Percentiles rank a stretch among this genome's conserved stretches.
phyloP scores from a whole-genome alignment of 1,140 invertebrate species.

The Portunus trituberculatus region DNA sequence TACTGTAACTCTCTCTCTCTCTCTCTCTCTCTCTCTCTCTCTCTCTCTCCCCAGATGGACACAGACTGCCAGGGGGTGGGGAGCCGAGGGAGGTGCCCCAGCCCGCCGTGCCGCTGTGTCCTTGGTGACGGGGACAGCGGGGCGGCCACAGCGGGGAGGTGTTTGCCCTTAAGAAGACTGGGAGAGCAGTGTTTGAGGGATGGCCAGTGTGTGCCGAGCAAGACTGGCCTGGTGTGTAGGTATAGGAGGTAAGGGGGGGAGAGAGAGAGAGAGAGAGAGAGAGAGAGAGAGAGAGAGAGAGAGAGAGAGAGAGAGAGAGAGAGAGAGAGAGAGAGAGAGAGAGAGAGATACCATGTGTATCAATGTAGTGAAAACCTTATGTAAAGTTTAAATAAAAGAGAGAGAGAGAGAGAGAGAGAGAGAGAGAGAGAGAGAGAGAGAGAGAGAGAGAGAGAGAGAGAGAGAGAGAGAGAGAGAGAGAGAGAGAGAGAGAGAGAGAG shows the following conservation, averaged over 20 bases:
- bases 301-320: no score
- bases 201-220: neutral
- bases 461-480: no score
- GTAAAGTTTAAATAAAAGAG: no score
- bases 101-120: neutral
- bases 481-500: no score
- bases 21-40: neutral
- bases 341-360: no score
- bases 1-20: neutral
- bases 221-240: neutral
- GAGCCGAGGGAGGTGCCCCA: neutral
- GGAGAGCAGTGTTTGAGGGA: neutral
- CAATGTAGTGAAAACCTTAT: no score
- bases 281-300: no score
- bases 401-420: no score
- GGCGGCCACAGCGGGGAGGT: constrained; percentile 12
- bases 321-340: no score
- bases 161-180: neutral
- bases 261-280: no score
- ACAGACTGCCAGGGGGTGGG: constrained; percentile 3
- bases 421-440: no score
- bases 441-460: no score
- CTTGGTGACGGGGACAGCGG: neutral
- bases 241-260: neutral
- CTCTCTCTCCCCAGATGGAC: neutral